Base-by-base conservation (phyloP, 2,797 vertebrate species). In the Lagodon rhomboides region DNA sequence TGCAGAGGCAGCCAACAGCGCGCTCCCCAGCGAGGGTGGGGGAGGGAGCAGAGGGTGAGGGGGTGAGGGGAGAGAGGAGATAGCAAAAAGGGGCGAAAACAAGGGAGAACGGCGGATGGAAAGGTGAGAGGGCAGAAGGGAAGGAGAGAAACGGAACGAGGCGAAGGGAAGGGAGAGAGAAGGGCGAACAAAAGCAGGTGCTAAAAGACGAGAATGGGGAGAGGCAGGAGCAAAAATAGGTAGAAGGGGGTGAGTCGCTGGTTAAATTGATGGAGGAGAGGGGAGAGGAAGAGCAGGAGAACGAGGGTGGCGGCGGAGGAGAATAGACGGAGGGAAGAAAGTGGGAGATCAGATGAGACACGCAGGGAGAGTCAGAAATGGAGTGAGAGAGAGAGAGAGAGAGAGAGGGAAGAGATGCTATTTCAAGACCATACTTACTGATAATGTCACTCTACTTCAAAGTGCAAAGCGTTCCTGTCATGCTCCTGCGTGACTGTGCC, bases 361-460 rank as follows among this genome's bases (percentile, higher is more conserved):
- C 5, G 84, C 75, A 85, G 78, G 66, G 71, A 82, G 82, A 85
- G 72, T 82, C 49, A 76, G 75, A 83, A 82, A 85, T 58, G 73
- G 83, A 85, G 85, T 58, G 86, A 88, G 85, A 80, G 72, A 62
- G 75, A 84, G 77, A 86, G 80, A 85, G 89, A 84, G 77, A 86
- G 80, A 85, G 89, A 92, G 34, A 34, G 34, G 9, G 34, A 92
- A 82, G 83, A 87, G 90, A 91, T 93, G 89, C 93, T 95, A 95
- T 95, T 95, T 95, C 93, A 91, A 94, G 93, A 92, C 91, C 86
- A 89, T 91, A 90, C 91, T 93, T 89, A 92, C 91, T 92, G 93
- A 95, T 95, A 95, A 95, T 95, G 95, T 95, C 94, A 93, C 91
- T 94, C 93, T 89, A 92, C 95, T 94, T 95, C 94, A 96, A 95